Evolutionary conservation across 2,797 vertebrate genomes (phyloP), one percentile per base, ranked within the genome.

Genomic region (Chrysocyon brachyurus): DNA sequence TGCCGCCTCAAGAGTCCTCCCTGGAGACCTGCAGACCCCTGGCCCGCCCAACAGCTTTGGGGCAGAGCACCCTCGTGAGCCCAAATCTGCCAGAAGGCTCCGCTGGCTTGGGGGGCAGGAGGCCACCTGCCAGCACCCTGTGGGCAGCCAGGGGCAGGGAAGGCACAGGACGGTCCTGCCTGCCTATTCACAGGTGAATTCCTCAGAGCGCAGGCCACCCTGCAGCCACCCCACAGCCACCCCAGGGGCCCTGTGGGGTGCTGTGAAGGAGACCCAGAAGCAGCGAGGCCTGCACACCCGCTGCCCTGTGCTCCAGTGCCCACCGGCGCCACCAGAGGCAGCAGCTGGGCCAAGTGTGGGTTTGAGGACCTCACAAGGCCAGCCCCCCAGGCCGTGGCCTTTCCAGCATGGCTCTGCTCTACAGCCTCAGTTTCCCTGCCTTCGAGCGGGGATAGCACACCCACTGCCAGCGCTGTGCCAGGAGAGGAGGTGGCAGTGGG

Each of bases 281-380:
- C 73, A 12, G 15, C 6, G 2, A 5, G 78, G 61, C 26, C n/a
- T 31, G 33, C 2, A 19, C 24, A 3, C 1, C 40, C 17, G 0
- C 19, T 2, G 2, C 36, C n/a, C 52, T 0, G 31, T 3, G 24
- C 3, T 3, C 59, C 4, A 0, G 68, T 5, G 2, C 70, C 78
- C 4, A 17, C 91, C 61, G 24, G 52, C 1, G 0, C 21, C 7
- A 17, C 0, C 2, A 1, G 61, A 59, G n/a, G 26, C 40, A 19
- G 46, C 68, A 5, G 1, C 28, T 0, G 10, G 6, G 8, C 56
- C 5, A 5, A 7, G 28, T 0, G 8, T 9, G 9, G 52, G 11
- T 46, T 31, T 57, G 5, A 2, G 16, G 33, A 10, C 46, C 33
- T 7, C 26, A 15, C 26, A 5, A 40, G 8, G 8, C 57, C 36